phyloP scores from a whole-genome alignment of 2,113 vertebrate genomes.

The Anolis sagrei region DNA sequence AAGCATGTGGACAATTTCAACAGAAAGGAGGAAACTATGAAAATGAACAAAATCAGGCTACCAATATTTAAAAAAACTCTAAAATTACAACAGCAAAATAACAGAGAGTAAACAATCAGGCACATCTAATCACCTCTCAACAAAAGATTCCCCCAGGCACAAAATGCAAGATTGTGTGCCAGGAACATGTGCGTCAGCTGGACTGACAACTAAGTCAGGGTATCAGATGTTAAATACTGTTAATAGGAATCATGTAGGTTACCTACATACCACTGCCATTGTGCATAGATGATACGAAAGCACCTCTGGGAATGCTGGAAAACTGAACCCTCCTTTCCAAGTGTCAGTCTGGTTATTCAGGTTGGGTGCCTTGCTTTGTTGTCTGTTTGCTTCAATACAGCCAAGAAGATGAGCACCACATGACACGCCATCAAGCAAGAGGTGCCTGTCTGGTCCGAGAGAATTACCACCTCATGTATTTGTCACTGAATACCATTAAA shows the following conservation, averaged over 20 bases:
- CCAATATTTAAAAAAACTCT: too few species aligned
- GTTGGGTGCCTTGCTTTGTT: conserved; percentile 30
- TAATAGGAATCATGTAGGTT: conserved; percentile 15
- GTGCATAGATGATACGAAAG: conserved; percentile 34
- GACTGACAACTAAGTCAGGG: conserved; percentile 35
- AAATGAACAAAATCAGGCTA: too few species aligned
- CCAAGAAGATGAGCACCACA: background rate
- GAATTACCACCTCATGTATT: background rate
- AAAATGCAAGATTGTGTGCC: background rate
- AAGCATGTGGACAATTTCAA: too few species aligned
- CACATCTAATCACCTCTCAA: too few species aligned
- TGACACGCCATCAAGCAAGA: too few species aligned
- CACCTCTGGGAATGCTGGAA: background rate
- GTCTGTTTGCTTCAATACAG: background rate
- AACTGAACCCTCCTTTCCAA: background rate
- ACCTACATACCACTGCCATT: conserved; percentile 66
- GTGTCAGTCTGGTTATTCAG: conserved; percentile 56
- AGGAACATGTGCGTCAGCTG: rapidly evolving
- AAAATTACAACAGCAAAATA: too few species aligned
- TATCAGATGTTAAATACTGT: background rate
- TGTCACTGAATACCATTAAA: too few species aligned
- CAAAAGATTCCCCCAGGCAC: too few species aligned
- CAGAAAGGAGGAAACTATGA: too few species aligned
- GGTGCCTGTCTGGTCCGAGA: background rate
- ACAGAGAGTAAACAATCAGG: too few species aligned